These are phyloP conservation scores for Lepidochrysops patricia DNA, from an alignment of 2,888 invertebrate species.

Conservation along the genomic window DNA sequence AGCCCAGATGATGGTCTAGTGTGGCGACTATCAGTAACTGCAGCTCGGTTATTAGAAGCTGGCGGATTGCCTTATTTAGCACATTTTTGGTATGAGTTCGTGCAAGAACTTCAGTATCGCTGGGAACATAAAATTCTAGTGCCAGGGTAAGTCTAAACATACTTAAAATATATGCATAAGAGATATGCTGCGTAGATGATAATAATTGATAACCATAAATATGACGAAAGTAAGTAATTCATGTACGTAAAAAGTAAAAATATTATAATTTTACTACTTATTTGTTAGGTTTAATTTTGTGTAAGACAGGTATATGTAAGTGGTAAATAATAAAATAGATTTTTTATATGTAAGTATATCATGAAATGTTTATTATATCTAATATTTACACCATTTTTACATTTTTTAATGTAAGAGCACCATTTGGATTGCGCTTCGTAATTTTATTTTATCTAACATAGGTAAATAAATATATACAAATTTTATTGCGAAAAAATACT, in stretches of 20 bases:
- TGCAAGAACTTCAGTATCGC: constrained; percentile 89
- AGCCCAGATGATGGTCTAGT: constrained; percentile 85
- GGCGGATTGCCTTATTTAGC: constrained; percentile 87
- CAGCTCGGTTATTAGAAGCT: constrained; percentile 82
- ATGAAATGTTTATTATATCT: constrained; percentile 2
- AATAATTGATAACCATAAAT: background rate
- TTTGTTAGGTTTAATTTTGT: too few species aligned
- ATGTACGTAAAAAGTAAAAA: too few species aligned
- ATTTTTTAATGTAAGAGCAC: constrained; percentile 38
- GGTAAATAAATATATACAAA: constrained; percentile 4
- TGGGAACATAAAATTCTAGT: constrained; percentile 88
- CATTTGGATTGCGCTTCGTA: constrained; percentile 44
- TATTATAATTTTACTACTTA: too few species aligned
- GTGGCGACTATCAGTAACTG: constrained; percentile 85
- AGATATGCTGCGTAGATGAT: too few species aligned
- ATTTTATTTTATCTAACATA: background rate
- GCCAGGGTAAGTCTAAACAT: constrained; percentile 84
- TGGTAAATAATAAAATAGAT: background rate
- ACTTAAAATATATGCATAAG: background rate
- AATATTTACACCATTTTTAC: constrained; percentile 21
- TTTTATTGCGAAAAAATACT: background rate
- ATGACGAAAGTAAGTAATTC: too few species aligned
- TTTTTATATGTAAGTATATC: background rate
- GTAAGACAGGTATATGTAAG: too few species aligned
- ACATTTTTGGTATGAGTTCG: constrained; percentile 95